Conservation (phyloP, 1,140 invertebrate genomes). For the Drosophila virilis region DNA sequence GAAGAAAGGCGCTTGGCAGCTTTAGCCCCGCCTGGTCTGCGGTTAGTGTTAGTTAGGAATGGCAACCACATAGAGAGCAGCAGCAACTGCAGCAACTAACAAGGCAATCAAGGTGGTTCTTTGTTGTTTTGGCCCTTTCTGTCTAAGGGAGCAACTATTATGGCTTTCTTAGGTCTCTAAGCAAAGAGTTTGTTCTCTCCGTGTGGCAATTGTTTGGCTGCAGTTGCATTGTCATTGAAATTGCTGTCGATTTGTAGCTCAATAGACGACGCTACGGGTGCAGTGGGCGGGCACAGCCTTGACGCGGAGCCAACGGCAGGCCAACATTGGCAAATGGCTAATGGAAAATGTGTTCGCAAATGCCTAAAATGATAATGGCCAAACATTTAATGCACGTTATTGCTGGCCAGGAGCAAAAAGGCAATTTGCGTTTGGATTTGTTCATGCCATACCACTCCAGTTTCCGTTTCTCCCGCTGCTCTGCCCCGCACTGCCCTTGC, state of each 20-base stretch:
- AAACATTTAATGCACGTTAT: conserved; percentile 82
- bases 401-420: conserved; percentile 62
- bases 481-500: not conserved
- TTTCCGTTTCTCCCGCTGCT: not conserved
- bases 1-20: conserved; percentile 66
- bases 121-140: conserved; percentile 22
- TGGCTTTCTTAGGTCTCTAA: conserved; percentile 56
- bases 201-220: conserved; percentile 54
- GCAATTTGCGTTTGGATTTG: conserved; percentile 77
- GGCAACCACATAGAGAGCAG: conserved; percentile 11
- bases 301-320: not conserved
- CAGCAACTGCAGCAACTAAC: conserved; percentile 25
- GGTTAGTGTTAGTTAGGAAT: conserved; percentile 38
- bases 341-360: conserved; percentile 64
- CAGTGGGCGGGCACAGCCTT: not conserved
- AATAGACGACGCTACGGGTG: conserved; percentile 43
- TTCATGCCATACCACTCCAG: conserved; percentile 7
- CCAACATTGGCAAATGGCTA: conserved; percentile 40
- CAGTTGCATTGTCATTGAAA: conserved; percentile 58
- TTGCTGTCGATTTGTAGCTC: conserved; percentile 54
- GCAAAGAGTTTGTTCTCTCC: conserved; percentile 8
- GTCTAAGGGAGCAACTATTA: conserved; percentile 51
- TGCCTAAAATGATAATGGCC: conserved; percentile 78
- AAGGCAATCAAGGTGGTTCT: conserved; percentile 46
- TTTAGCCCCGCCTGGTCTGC: conserved; percentile 21